Base-by-base conservation (phyloP, 1,140 invertebrate genomes). In the Cherax quadricarinatus region DNA sequence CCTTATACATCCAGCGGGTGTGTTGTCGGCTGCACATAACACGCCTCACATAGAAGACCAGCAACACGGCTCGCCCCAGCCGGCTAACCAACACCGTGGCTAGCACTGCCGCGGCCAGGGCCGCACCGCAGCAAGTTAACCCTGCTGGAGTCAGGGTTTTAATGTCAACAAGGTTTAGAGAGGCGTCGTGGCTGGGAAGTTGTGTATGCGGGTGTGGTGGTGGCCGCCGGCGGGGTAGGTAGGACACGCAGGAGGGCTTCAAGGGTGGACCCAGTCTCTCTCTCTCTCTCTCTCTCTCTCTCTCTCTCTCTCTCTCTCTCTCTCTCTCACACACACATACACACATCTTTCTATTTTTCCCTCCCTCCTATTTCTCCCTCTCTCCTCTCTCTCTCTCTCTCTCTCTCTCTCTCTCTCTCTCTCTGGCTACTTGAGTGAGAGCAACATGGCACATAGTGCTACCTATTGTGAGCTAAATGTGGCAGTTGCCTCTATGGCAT, bases 131-230 rank as follows among this genome's bases (percentile, higher is more conserved):
- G 10, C 57, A 51, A 62, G 82, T 84, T 62, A 57, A 62, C 82
- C 53, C 82, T 62, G 62, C 53, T 62, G 62, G 53, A 62, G 62
- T 57, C 80, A 53, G 82, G 57, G 82, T 84, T 82, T 82, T 62
- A 84, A 84, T 60, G 82, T 30, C 24, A 62, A 84, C 53, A 62
- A 62, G 82, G 57, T 57, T 24, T 60, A 41, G 83, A 62, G 60
- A 24, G 79, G 79, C 24, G n/a, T 14, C 6, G 78, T 51, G 78
- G 53, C 82, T 57, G 83, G 14, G 83, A 62, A 10, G 83, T 70
- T 85, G 83, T 85, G 83, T 85, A 85, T 85, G 83, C 83, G 30
- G 83, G 83, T 85, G 83, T 85, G 83, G 83, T 48, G 70, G 60
- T 85, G 83, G 83, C 83, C 83, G 60, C 60, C 83, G 83, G 83